phyloP scores from a whole-genome alignment of 2,113 vertebrate genomes.

The Crocuta crocuta region DNA sequence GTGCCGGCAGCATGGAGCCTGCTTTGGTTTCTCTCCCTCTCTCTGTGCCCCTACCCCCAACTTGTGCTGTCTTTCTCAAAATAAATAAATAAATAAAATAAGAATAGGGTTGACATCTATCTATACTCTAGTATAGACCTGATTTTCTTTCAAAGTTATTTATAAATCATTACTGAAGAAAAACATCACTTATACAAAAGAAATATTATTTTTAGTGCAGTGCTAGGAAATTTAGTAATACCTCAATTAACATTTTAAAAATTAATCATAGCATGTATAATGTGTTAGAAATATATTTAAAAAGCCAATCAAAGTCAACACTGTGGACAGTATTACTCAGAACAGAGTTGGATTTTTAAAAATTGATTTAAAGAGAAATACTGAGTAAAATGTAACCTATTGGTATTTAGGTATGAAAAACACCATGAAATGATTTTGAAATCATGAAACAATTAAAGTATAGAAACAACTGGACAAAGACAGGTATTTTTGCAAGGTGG shows the following conservation, averaged over 20 bases:
- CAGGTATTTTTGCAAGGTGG: not conserved
- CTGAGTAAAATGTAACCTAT: not conserved
- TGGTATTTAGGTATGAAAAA: not conserved
- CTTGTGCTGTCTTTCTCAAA: too few species aligned
- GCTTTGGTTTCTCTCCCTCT: too few species aligned
- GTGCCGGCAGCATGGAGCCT: too few species aligned
- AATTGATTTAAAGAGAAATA: not conserved
- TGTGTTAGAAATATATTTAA: not conserved
- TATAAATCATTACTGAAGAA: constrained; percentile 7
- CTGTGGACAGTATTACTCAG: not conserved
- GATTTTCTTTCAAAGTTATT: not conserved
- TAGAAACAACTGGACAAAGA: not conserved
- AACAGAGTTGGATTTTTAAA: constrained; percentile 9
- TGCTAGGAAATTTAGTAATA: not conserved
- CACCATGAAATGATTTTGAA: not conserved
- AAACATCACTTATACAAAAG: constrained; percentile 28
- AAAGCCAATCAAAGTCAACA: not conserved
- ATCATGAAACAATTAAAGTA: not conserved
- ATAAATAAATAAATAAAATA: too few species aligned
- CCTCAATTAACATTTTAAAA: not conserved
- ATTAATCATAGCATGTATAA: not conserved
- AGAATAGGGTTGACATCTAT: not conserved
- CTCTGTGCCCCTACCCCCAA: too few species aligned
- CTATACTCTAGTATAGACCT: not conserved
- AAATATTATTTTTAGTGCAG: not conserved